Conservation (phyloP, 2,888 invertebrate genomes). For the Lasioglossum morio region DNA sequence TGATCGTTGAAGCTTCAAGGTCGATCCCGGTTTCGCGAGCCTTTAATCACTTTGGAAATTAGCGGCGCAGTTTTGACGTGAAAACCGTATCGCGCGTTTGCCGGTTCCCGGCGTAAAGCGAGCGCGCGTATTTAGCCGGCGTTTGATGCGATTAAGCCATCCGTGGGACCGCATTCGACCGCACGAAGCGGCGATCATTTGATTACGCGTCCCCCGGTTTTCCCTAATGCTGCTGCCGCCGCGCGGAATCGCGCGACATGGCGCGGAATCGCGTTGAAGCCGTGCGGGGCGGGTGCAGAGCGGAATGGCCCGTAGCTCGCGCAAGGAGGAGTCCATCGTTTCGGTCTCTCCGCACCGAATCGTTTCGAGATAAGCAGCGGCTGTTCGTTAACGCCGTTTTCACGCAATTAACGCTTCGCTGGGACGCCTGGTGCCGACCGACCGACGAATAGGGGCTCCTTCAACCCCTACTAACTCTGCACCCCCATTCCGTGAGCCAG, state of each 20-base stretch:
- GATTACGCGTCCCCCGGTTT: slow-evolving; percentile 47
- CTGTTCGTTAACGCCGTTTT: slow-evolving; percentile 75
- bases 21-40: slow-evolving; percentile 14
- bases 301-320: slow-evolving; percentile 1
- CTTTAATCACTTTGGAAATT: slow-evolving; percentile 47
- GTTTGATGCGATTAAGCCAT: slow-evolving; percentile 53
- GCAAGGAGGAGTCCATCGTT: slow-evolving; percentile 22
- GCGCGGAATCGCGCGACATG: background rate
- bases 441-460: slow-evolving; percentile 4
- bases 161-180: slow-evolving; percentile 49
- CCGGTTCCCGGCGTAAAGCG: slow-evolving; percentile 37
- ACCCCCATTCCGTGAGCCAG: background rate
- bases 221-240: slow-evolving; percentile 4
- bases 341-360: slow-evolving; percentile 15
- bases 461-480: background rate
- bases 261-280: background rate
- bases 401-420: slow-evolving; percentile 71
- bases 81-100: slow-evolving; percentile 38
- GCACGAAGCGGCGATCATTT: slow-evolving; percentile 39
- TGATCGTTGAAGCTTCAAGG: slow-evolving; percentile 41
- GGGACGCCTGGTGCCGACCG: slow-evolving; percentile 1
- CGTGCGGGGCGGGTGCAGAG: background rate
- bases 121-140: slow-evolving; percentile 40
- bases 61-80: slow-evolving; percentile 43
- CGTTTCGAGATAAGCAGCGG: slow-evolving; percentile 24